Conservation (phyloP, 2,113 vertebrate genomes). For the Sardina pilchardus region DNA sequence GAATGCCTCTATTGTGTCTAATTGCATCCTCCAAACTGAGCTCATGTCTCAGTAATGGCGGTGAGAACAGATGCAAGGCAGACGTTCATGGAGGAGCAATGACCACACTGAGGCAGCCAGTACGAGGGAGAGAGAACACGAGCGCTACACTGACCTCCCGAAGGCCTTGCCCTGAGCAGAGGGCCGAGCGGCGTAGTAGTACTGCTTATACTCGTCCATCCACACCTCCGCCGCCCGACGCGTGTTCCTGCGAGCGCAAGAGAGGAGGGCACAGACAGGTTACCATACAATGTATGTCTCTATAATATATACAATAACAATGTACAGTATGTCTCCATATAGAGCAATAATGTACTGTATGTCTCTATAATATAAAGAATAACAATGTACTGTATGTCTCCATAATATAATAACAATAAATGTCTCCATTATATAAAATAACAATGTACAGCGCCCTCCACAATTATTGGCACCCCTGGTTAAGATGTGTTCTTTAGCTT, state of each 20-base stretch:
- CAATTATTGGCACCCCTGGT: no score
- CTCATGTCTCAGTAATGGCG: background rate
- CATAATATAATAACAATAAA: no score
- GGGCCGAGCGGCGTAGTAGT: slow-evolving; percentile 93
- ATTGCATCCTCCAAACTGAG: background rate
- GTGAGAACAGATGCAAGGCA: background rate
- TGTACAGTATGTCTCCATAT: no score
- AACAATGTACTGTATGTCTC: no score
- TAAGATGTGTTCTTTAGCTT: no score
- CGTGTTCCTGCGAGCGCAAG: slow-evolving; percentile 81
- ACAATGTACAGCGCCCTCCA: no score
- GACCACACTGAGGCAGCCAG: background rate
- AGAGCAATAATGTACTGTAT: no score
- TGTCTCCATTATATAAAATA: no score
- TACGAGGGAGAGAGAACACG: background rate
- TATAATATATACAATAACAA: no score
- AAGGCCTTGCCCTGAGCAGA: slow-evolving; percentile 93
- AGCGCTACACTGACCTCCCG: slow-evolving; percentile 89
- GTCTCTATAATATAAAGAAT: no score
- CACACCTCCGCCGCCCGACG: slow-evolving; percentile 95
- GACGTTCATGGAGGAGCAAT: background rate
- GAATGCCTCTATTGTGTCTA: background rate
- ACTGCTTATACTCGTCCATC: slow-evolving; percentile 99
- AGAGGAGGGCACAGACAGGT: background rate
- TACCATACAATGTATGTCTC: no score